These are phyloP conservation scores for Sisor rabdophorus DNA, from an alignment of 2,113 vertebrate species.

Conservation along the genomic window DNA sequence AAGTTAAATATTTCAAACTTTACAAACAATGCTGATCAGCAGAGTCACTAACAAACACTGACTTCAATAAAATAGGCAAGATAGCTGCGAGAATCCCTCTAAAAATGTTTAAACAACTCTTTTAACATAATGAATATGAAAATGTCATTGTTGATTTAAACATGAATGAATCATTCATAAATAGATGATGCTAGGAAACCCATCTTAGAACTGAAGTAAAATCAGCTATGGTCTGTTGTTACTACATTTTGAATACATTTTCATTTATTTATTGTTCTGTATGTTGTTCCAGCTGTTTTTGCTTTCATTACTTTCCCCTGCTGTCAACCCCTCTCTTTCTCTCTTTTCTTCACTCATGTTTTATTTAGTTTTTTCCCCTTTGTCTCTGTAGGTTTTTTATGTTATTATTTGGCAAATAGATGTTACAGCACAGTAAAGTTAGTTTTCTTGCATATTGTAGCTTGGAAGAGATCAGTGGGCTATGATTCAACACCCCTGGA, in stretches of 20 bases:
- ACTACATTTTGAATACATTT: conserved; percentile 11
- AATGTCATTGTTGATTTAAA: conserved; percentile 10
- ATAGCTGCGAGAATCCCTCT: not conserved
- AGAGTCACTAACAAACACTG: not conserved
- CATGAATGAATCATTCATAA: conserved; percentile 29
- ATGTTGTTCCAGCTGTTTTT: conserved; percentile 30
- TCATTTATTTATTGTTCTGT: conserved; percentile 32
- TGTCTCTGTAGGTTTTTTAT: not conserved
- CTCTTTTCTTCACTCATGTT: not conserved
- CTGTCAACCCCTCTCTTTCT: not conserved
- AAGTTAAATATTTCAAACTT: not conserved
- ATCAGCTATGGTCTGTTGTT: conserved; percentile 14
- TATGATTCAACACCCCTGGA: no score
- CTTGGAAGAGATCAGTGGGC: no score
- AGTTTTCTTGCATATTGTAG: no score
- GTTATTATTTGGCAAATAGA: no score
- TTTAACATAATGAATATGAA: conserved; percentile 27
- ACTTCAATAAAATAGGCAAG: conserved; percentile 8
- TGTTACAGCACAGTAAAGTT: no score
- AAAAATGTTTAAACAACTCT: not conserved
- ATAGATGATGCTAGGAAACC: conserved; percentile 11
- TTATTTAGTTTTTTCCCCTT: not conserved
- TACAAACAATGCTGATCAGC: not conserved
- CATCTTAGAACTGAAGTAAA: conserved; percentile 13
- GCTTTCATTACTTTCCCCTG: not conserved